Conservation (phyloP, 2,113 vertebrate genomes). For the Megaleporinus macrocephalus region DNA sequence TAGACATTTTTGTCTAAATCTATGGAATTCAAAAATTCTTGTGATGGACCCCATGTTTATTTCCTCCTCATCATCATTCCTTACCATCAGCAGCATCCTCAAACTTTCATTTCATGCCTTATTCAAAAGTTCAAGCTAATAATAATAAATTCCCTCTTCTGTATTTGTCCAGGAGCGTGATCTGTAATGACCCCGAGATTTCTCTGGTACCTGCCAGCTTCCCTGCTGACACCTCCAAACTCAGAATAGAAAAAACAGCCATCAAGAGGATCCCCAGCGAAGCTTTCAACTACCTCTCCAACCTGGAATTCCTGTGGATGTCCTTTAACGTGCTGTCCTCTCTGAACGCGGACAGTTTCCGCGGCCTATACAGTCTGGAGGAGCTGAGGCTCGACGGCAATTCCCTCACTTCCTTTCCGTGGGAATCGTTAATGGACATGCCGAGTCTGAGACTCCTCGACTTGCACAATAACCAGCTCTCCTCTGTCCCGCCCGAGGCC, state of each 20-base stretch:
- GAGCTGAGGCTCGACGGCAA: slow-evolving; percentile 94
- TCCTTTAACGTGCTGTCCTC: slow-evolving; percentile 89
- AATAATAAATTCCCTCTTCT: background rate
- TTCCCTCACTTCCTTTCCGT: slow-evolving; percentile 87
- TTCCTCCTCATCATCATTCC: background rate
- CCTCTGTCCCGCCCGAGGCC: slow-evolving; percentile 83
- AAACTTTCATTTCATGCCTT: too few relatives aligned
- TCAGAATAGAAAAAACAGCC: slow-evolving; percentile 92
- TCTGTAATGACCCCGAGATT: slow-evolving; percentile 94
- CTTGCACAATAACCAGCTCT: slow-evolving; percentile 91
- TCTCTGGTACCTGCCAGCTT: slow-evolving; percentile 87
- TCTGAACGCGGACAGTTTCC: slow-evolving; percentile 83
- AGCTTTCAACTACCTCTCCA: slow-evolving; percentile 84
- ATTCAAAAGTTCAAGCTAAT: background rate
- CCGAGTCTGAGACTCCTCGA: slow-evolving; percentile 90
- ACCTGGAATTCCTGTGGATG: slow-evolving; percentile 95
- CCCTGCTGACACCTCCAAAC: slow-evolving; percentile 86
- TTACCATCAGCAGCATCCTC: too few relatives aligned
- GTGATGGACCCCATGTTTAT: too few relatives aligned
- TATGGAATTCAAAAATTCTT: too few relatives aligned
- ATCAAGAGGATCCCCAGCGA: slow-evolving; percentile 87
- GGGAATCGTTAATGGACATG: slow-evolving; percentile 87
- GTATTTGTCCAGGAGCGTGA: slow-evolving; percentile 82
- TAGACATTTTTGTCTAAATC: too few relatives aligned
- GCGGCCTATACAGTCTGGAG: slow-evolving; percentile 82